Evolutionary conservation across 2,113 vertebrate genomes (phyloP).

Genomic region (Bufo bufo): DNA sequence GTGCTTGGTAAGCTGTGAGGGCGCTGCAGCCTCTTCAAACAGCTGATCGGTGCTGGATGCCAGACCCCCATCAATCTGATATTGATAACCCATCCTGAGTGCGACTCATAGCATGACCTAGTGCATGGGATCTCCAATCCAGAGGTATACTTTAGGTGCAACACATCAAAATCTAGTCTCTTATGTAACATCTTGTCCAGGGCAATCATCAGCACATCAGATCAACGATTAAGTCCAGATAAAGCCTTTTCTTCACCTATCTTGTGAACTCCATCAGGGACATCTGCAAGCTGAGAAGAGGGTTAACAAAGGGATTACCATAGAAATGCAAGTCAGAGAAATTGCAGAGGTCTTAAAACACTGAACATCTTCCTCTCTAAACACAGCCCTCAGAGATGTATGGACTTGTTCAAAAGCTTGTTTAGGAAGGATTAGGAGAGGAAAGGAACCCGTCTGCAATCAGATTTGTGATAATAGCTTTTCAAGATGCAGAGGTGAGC

Average conservation of each 20-base stretch:
- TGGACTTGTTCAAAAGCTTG: conserved; percentile 42
- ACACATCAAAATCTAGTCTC: not conserved
- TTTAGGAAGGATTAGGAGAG: conserved; percentile 48
- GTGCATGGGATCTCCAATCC: not conserved
- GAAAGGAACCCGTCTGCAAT: conserved; percentile 42
- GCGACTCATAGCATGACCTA: no score
- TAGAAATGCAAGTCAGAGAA: conserved; percentile 39
- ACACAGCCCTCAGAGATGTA: conserved; percentile 40
- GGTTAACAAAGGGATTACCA: conserved; percentile 31
- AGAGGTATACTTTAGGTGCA: not conserved
- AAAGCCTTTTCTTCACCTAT: not conserved
- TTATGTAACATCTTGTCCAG: not conserved
- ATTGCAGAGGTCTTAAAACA: conserved; percentile 26
- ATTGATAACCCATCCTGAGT: no score
- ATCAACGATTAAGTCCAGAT: not conserved
- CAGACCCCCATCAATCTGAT: no score
- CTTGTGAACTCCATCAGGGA: not conserved
- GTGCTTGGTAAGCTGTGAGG: no score
- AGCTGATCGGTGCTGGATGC: no score
- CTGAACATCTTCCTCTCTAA: conserved; percentile 34
- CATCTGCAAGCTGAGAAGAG: not conserved
- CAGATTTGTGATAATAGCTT: conserved; percentile 55
- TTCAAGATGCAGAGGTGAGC: conserved; percentile 34
- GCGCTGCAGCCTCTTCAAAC: no score
- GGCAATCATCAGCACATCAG: not conserved